phyloP scores from a whole-genome alignment of 2,113 vertebrate genomes.

The Balaenoptera acutorostrata region DNA sequence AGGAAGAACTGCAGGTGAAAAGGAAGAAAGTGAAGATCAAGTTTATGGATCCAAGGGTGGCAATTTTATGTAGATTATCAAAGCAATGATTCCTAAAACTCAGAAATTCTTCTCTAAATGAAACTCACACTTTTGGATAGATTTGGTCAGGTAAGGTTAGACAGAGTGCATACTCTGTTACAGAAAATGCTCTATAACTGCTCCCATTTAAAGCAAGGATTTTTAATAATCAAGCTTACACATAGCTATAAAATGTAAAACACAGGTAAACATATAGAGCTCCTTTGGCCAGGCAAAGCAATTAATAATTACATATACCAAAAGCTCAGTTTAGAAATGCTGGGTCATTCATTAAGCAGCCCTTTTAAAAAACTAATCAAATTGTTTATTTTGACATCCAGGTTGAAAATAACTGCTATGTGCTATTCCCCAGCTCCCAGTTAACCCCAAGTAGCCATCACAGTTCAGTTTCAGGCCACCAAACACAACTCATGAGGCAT shows the following conservation, averaged over 20 bases:
- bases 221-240: background rate
- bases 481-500: background rate
- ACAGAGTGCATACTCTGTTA: background rate
- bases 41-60: background rate
- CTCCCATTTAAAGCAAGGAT: background rate
- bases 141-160: background rate
- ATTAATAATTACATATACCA: background rate
- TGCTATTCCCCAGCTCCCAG: background rate
- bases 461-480: background rate
- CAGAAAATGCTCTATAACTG: background rate
- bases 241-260: background rate
- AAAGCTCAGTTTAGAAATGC: constrained; percentile 1
- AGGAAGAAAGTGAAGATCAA: background rate
- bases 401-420: background rate
- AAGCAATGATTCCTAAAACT: background rate
- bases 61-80: background rate
- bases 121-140: background rate
- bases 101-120: background rate
- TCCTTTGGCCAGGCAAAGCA: background rate
- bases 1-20: background rate
- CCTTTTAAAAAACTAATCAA: background rate
- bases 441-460: background rate
- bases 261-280: background rate
- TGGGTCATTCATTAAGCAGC: background rate
- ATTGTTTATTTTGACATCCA: background rate